These are phyloP conservation scores for Iselma pallidipennis DNA, from an alignment of 2,888 invertebrate species.

Conservation along the genomic window DNA sequence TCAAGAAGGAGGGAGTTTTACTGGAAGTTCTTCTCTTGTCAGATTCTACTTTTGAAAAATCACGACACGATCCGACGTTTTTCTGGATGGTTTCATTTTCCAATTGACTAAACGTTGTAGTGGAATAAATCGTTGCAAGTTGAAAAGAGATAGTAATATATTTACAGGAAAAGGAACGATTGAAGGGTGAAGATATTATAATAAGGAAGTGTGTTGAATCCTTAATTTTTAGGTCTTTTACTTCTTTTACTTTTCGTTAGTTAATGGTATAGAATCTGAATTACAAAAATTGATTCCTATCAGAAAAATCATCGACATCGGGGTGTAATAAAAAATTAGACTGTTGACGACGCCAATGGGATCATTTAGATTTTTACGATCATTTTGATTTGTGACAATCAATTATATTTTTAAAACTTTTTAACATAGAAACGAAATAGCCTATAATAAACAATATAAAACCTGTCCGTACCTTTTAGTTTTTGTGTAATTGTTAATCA, in stretches of 20 bases:
- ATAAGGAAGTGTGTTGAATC: not conserved
- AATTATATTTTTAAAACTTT: not conserved
- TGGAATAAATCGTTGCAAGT: not conserved
- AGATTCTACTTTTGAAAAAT: not conserved
- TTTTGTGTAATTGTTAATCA: not conserved
- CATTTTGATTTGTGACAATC: conserved; percentile 7
- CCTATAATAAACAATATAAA: not conserved
- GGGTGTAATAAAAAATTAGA: too few relatives aligned
- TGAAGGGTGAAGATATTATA: not conserved
- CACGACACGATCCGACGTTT: not conserved
- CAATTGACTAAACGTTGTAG: not conserved
- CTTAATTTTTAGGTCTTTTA: too few relatives aligned
- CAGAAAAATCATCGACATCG: too few relatives aligned
- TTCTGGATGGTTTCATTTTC: not conserved
- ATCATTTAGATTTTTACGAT: not conserved
- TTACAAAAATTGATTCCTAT: too few relatives aligned
- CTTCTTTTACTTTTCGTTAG: too few relatives aligned
- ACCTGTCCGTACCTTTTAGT: not conserved
- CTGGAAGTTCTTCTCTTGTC: not conserved
- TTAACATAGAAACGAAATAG: not conserved
- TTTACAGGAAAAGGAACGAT: not conserved
- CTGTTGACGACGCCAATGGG: not conserved
- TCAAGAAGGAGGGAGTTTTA: too few relatives aligned
- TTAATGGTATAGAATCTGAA: too few relatives aligned
- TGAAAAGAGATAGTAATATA: not conserved